A percentile compares a stretch with the other conserved stretches of the same genome.
These are phyloP conservation scores for Pholis gunnellus DNA, from an alignment of 2,113 vertebrate genomes.

Conservation along the genomic window DNA sequence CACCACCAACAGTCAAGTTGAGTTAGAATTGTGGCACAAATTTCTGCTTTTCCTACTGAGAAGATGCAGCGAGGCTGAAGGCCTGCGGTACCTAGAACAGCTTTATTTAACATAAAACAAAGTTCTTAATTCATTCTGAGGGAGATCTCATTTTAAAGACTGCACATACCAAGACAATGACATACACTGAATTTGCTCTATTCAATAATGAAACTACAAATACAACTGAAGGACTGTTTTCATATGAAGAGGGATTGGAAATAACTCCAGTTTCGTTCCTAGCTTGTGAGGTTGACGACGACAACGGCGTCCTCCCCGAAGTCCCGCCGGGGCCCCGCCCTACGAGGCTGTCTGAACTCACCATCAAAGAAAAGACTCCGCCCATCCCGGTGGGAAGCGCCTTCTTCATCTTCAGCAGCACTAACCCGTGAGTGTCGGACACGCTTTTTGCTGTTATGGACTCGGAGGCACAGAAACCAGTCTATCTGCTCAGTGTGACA, in stretches of 20 bases:
- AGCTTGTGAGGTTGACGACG: slow-evolving; percentile 80
- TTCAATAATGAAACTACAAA: neutral
- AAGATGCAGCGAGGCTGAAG: neutral
- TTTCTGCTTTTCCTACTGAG: neutral
- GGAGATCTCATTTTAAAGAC: neutral
- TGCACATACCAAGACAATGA: neutral
- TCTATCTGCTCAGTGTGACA: neutral
- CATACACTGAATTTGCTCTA: neutral
- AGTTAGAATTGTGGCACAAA: neutral
- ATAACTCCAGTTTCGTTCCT: slow-evolving; percentile 11
- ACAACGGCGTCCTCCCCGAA: slow-evolving; percentile 88
- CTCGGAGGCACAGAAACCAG: neutral
- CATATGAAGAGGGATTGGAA: neutral
- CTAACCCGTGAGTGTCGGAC: slow-evolving; percentile 91
- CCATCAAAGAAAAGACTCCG: slow-evolving; percentile 94
- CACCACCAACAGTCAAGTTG: neutral
- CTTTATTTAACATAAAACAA: neutral
- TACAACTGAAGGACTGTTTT: neutral
- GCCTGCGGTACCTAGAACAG: neutral
- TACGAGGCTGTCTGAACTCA: slow-evolving; percentile 92
- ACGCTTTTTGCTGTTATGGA: neutral
- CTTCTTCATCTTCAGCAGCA: slow-evolving; percentile 98
- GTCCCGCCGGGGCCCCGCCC: slow-evolving; percentile 90
- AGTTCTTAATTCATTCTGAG: neutral
- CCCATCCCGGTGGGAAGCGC: slow-evolving; percentile 96